phyloP scores from a whole-genome alignment of 2,113 vertebrate species.

The Alethe diademata region DNA sequence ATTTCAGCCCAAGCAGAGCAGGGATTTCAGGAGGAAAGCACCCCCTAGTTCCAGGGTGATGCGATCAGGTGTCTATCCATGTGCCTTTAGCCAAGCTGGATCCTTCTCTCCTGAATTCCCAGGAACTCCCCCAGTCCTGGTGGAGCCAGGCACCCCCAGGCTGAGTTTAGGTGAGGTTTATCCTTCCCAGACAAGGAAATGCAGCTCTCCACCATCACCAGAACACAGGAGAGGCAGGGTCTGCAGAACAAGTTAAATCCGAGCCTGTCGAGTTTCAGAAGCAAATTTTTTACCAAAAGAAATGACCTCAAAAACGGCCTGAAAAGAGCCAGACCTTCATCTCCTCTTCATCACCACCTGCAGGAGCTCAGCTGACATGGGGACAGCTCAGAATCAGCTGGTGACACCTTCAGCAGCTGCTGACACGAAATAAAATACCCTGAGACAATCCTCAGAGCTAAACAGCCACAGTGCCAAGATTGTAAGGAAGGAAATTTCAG shows the following conservation, averaged over 20 bases:
- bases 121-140: not conserved
- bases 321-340: not conserved
- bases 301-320: not conserved
- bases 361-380: not conserved
- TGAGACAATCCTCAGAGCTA: not conserved
- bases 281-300: not conserved
- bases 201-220: not conserved
- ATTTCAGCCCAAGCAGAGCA: not conserved
- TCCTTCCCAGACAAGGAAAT: not conserved
- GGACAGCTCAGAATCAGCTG: not conserved
- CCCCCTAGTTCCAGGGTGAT: not conserved
- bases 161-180: not conserved
- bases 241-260: not conserved
- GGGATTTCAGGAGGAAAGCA: not conserved
- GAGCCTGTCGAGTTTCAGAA: not conserved
- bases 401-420: not conserved
- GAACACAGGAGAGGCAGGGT: not conserved
- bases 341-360: not conserved
- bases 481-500: not conserved
- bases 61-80: accelerated
- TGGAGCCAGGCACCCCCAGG: not conserved
- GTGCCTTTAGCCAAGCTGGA: not conserved
- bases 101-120: not conserved
- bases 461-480: not conserved
- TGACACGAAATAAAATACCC: not conserved